These are phyloP conservation scores for Oophaga pumilio DNA, from an alignment of 2,113 vertebrate species.

Conservation along the genomic window DNA sequence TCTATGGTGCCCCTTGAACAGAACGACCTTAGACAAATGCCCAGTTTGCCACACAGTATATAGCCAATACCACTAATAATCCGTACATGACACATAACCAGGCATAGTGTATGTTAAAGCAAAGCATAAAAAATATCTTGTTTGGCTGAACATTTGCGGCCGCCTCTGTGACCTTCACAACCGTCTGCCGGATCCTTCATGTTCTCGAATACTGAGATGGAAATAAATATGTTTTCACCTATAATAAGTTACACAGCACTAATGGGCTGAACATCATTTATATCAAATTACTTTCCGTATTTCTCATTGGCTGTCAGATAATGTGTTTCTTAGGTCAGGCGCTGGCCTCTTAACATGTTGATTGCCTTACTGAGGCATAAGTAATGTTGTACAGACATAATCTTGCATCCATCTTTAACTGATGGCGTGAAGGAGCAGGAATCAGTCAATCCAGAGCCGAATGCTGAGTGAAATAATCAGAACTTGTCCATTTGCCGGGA, in stretches of 20 bases:
- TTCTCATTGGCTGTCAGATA: slow-evolving; percentile 58
- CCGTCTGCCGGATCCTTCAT: slow-evolving; percentile 39
- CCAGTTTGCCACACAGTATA: neutral
- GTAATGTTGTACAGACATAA: slow-evolving; percentile 45
- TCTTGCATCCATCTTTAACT: slow-evolving; percentile 49
- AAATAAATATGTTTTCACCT: slow-evolving; percentile 58
- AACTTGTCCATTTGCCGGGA: slow-evolving; percentile 20
- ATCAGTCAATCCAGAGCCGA: slow-evolving; percentile 35
- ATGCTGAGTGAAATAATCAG: slow-evolving; percentile 13
- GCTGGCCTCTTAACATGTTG: slow-evolving; percentile 49
- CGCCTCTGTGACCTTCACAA: slow-evolving; percentile 48
- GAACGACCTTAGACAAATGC: neutral
- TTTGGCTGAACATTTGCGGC: slow-evolving; percentile 42
- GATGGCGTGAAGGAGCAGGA: slow-evolving; percentile 31
- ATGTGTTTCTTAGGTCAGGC: slow-evolving; percentile 54
- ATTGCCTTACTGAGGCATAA: slow-evolving; percentile 53
- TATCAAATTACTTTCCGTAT: slow-evolving; percentile 54
- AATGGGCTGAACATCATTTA: slow-evolving; percentile 56
- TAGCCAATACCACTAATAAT: neutral
- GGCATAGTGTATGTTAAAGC: neutral
- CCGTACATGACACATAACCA: neutral
- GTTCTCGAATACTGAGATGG: slow-evolving; percentile 54
- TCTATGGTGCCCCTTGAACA: neutral
- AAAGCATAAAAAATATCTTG: neutral
- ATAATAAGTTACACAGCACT: slow-evolving; percentile 54